Base-by-base conservation (phyloP, 2,797 vertebrate genomes). In the Adrianichthys oophorus region DNA sequence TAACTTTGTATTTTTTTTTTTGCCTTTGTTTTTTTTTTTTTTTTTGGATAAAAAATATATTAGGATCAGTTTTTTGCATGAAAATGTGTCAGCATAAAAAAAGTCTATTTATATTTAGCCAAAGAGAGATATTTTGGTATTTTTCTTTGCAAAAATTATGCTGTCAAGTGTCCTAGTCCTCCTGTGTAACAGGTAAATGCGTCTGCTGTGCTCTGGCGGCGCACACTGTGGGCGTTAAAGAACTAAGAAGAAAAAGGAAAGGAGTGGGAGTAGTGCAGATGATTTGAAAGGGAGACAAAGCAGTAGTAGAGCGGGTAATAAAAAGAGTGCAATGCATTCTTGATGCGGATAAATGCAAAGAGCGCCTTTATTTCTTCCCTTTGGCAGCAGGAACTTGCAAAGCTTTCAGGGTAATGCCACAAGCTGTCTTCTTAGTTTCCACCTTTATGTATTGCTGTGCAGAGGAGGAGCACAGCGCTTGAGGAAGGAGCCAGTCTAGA, bases 41-140 rank as follows among this genome's bases (percentile, higher is more conserved):
- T 6, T 26, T 6, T 72, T 56, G 65, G 58, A 57, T 58, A 67
- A 63, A 63, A 68, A 77, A 78, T 59, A 32, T 72, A 55, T 49
- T 42, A 56, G 84, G 65, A 86, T 81, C 74, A 78, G 26, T 74
- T 78, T 84, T 81, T 80, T 79, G 82, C 87, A 6, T 84, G 81
- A 69, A 79, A 72, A 13, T 15, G 46, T 54, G 17, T 72, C 71
- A 59, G 2, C 7, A 32, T 10, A 12, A 12, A 10, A 32, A 32
- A 32, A 32, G 10, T 26, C 24, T 26, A 26, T 6, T 26, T 26
- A 6, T 26, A 32, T 3, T 12, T 32, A 12, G 3, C 2, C 10
- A 32, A 12, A 32, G 32, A 32, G 32, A 32, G 32, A 10, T 32
- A 32, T 32, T 8, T 32, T 32, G 8, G 32, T 32, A 32, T 32